Evolutionary conservation across 2,113 vertebrate species (phyloP).

Genomic region (Silurus asotus): DNA sequence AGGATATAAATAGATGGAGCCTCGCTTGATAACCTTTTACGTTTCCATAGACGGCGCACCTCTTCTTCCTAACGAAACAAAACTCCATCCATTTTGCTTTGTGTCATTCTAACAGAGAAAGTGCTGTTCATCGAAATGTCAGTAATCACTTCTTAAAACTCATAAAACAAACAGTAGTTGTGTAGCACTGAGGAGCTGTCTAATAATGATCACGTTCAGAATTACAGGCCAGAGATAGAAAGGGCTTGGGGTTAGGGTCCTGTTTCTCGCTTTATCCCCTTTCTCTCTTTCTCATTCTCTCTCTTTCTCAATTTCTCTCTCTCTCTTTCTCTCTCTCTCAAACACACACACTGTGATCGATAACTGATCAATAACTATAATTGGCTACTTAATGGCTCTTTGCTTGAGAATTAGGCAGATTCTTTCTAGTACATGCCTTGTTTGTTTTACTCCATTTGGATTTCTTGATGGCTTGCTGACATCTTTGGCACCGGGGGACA

Average conservation of each 20-base stretch:
- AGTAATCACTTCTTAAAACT: background rate
- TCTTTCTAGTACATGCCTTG: background rate
- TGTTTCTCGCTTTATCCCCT: background rate
- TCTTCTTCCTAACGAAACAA: no score
- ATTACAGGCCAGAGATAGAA: conserved; percentile 61
- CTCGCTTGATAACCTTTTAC: background rate
- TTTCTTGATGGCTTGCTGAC: conserved; percentile 54
- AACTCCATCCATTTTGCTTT: background rate
- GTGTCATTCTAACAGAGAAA: background rate
- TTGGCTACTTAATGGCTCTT: conserved; percentile 85
- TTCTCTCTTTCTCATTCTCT: conserved; percentile 39
- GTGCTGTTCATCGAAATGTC: background rate
- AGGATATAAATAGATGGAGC: background rate
- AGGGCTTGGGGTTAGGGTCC: background rate
- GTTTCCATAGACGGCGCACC: background rate
- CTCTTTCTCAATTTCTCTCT: no score
- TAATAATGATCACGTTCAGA: conserved; percentile 60
- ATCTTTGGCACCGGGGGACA: conserved; percentile 60
- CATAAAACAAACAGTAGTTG: background rate
- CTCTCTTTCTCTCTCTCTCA: conserved; percentile 41
- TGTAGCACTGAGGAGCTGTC: conserved; percentile 9
- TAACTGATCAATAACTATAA: conserved; percentile 76
- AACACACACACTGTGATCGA: conserved; percentile 67
- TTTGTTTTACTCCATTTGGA: background rate
- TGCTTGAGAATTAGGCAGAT: conserved; percentile 71